A percentile compares a stretch with the other conserved stretches of the same genome.
Evolutionary conservation across 2,797 vertebrate species (phyloP).

Genomic region (Myotis findleyi): DNA sequence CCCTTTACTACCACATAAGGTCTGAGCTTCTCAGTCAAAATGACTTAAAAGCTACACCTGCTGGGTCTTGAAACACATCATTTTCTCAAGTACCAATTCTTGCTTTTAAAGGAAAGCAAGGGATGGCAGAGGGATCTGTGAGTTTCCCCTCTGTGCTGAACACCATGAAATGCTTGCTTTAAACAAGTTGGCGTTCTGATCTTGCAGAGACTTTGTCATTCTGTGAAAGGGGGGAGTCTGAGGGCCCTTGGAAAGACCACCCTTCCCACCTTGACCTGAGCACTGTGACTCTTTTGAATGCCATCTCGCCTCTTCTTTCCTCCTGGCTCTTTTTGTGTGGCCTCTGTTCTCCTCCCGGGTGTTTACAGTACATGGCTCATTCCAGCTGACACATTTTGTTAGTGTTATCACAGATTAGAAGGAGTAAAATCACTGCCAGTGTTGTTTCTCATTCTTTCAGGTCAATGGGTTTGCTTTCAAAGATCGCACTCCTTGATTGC

Average conservation of each 20-base stretch:
- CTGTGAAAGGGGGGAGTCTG: constrained; percentile 32
- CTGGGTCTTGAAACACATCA: not conserved
- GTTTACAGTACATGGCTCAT: constrained; percentile 69
- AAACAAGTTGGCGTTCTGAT: constrained; percentile 56
- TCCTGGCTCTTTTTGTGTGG: constrained; percentile 69
- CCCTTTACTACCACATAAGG: not conserved
- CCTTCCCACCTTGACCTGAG: constrained; percentile 51
- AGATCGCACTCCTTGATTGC: constrained; percentile 93
- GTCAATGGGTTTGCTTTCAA: constrained; percentile 91
- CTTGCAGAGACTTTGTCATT: constrained; percentile 52
- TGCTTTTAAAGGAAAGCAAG: constrained; percentile 16
- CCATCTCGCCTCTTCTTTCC: constrained; percentile 34
- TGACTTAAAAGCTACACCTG: not conserved
- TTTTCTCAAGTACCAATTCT: not conserved
- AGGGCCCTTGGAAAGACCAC: constrained; percentile 65
- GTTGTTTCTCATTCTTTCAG: constrained; percentile 93
- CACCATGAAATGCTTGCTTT: constrained; percentile 48
- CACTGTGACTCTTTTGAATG: constrained; percentile 47
- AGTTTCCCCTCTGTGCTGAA: not conserved
- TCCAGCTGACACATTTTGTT: constrained; percentile 90
- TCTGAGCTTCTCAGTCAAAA: not conserved
- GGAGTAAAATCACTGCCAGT: constrained; percentile 86
- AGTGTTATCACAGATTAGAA: constrained; percentile 88
- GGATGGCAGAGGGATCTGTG: not conserved
- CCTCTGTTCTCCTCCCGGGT: constrained; percentile 57